Percentiles rank a stretch among this genome's conserved stretches.
phyloP scores from a whole-genome alignment of 2,888 invertebrate genomes.

The Pheosia gnoma region DNA sequence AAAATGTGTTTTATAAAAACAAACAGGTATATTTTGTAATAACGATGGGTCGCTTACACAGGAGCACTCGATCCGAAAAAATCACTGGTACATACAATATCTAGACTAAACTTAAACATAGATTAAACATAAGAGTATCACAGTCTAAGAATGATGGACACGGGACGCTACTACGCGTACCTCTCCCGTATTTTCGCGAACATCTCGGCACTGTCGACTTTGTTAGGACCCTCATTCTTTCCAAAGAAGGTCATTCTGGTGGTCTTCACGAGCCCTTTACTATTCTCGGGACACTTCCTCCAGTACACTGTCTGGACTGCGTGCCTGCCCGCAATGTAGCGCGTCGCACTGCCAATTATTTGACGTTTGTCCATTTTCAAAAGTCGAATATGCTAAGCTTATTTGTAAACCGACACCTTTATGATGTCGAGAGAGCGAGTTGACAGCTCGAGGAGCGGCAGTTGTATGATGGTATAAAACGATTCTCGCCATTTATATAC shows the following conservation, averaged over 20 bases:
- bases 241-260: conserved; percentile 85
- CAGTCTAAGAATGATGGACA: conserved; percentile 41
- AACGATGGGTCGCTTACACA: conserved; percentile 22
- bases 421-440: conserved; percentile 11
- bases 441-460: conserved; percentile 14
- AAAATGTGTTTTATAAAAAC: conserved; percentile 1
- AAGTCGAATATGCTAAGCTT: not conserved
- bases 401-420: conserved; percentile 9
- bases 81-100: conserved; percentile 34
- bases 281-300: conserved; percentile 82
- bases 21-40: conserved; percentile 31
- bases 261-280: conserved; percentile 81
- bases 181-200: conserved; percentile 73
- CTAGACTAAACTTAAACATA: conserved; percentile 24
- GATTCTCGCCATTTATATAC: conserved; percentile 48
- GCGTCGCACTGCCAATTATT: conserved; percentile 88
- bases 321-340: conserved; percentile 89
- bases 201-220: conserved; percentile 76
- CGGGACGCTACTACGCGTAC: conserved; percentile 53
- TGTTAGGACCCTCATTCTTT: conserved; percentile 74
- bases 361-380: conserved; percentile 75
- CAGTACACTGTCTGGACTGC: conserved; percentile 91
- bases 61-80: conserved; percentile 22
- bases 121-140: conserved; percentile 43
- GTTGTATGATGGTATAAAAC: conserved; percentile 19